Base-by-base conservation (phyloP, 2,797 vertebrate genomes). In the Hydrocynus forskahlii region DNA sequence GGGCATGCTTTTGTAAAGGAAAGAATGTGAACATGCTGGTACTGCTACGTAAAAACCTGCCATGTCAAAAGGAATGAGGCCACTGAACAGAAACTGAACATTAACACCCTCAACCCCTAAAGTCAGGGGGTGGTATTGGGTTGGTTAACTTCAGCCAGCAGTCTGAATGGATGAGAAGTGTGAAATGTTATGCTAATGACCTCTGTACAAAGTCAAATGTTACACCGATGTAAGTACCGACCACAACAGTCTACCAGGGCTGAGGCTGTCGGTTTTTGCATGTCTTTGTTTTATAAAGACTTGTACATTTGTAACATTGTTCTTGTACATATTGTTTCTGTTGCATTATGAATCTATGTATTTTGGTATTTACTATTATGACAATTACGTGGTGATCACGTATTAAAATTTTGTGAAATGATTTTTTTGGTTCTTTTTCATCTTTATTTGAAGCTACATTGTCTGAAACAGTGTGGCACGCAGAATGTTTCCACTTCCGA, bases 271-370 rank as follows among this genome's bases (percentile, higher is more conserved):
- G 73, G 70, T 78, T 55, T 79, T 57, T 57, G 25, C 10, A 67
- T 72, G 94, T 86, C 95, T 96, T 95, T 96, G 95, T 96, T 96
- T 92, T 96, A 96, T 93, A 95, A 96, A 96, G 96, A 93, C 94
- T 69, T 94, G 89, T 88, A 89, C 72, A 90, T 88, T 84, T 92
- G 90, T 88, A 87, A 83, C 92, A 80, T 75, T 92, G 94, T 87
- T 79, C 75, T 75, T 95, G 94, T 95, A 95, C 90, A 94, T 94
- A 84, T 73, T 84, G 81, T 84, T 93, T 94, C 93, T 88, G 85
- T 92, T 87, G 73, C 71, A 76, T 84, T 92, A 87, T 86, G 85
- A 89, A 81, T 90, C 92, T 89, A 90, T 95, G 93, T 96, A 92
- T 92, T 91, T 92, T 89, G 88, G 84, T 95, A 95, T 95, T 94